These are phyloP conservation scores for Vireo griseus DNA, from an alignment of 2,797 vertebrate genomes.

Conservation along the genomic window DNA sequence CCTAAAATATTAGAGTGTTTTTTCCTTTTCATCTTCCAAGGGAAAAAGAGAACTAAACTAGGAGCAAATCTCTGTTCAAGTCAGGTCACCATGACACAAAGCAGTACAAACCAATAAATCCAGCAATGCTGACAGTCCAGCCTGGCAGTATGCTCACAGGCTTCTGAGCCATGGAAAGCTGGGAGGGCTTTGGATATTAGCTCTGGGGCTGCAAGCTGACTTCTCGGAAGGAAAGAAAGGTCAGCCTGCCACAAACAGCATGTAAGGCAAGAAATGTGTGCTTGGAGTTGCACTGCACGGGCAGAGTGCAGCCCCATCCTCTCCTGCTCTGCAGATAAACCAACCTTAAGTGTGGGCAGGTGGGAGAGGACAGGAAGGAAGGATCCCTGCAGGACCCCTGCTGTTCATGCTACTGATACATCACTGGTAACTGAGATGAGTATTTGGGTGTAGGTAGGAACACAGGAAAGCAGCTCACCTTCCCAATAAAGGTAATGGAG, in stretches of 20 bases:
- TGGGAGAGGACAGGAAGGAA: accelerated
- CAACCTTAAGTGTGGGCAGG: not conserved
- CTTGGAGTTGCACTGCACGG: not conserved
- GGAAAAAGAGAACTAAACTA: constrained; percentile 38
- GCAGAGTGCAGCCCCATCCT: not conserved
- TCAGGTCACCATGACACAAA: constrained; percentile 76
- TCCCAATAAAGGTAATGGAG: not conserved
- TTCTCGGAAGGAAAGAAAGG: not conserved
- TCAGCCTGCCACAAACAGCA: not conserved
- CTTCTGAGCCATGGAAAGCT: constrained; percentile 45
- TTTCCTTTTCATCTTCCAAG: constrained; percentile 14
- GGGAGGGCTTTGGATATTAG: not conserved
- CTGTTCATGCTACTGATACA: not conserved
- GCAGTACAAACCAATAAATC: constrained; percentile 67
- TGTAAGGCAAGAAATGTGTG: not conserved
- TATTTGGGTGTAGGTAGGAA: not conserved
- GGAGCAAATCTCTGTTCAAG: constrained; percentile 63
- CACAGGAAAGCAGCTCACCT: not conserved
- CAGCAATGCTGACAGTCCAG: constrained; percentile 60
- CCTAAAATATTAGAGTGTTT: not conserved
- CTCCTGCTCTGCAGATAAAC: not conserved
- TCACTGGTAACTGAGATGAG: not conserved
- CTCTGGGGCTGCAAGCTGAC: not conserved
- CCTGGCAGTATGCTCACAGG: constrained; percentile 29
- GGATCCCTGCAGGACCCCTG: not conserved